Evolutionary conservation across 2,113 vertebrate genomes (phyloP).

Genomic region (Pelusios castaneus): DNA sequence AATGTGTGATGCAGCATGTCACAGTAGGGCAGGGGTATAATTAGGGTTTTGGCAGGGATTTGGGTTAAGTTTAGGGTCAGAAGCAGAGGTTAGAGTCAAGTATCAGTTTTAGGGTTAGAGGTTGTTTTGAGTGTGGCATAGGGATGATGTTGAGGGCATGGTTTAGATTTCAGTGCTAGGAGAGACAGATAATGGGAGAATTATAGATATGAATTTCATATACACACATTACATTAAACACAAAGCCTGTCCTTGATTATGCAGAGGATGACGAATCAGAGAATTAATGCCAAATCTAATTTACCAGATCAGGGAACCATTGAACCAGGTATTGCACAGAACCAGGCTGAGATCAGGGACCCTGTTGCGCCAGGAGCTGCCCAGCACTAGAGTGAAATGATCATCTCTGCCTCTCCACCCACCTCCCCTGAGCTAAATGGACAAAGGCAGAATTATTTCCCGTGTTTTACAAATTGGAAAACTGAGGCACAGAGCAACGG

Average conservation of each 20-base stretch:
- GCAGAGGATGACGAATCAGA: background rate
- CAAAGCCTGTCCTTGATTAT: background rate
- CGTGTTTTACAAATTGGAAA: background rate
- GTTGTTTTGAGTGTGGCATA: background rate
- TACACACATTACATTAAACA: background rate
- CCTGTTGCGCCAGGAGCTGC: too few relatives aligned
- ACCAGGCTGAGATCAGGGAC: background rate
- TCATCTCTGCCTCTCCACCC: too few relatives aligned
- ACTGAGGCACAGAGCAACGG: background rate
- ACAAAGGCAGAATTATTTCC: background rate
- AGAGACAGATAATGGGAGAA: background rate
- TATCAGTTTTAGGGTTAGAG: background rate
- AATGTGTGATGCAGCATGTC: too few relatives aligned
- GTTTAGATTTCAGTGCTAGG: background rate
- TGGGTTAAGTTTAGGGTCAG: background rate
- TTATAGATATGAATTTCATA: background rate
- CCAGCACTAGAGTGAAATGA: too few relatives aligned
- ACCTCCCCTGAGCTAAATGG: too few relatives aligned
- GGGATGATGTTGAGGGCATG: background rate
- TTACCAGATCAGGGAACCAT: background rate
- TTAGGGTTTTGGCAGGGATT: too few relatives aligned
- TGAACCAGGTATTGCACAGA: background rate
- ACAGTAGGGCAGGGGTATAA: too few relatives aligned
- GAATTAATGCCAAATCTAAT: background rate
- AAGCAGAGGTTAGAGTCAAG: background rate